phyloP scores from a whole-genome alignment of 2,797 vertebrate species.

The Ibycter americanus region DNA sequence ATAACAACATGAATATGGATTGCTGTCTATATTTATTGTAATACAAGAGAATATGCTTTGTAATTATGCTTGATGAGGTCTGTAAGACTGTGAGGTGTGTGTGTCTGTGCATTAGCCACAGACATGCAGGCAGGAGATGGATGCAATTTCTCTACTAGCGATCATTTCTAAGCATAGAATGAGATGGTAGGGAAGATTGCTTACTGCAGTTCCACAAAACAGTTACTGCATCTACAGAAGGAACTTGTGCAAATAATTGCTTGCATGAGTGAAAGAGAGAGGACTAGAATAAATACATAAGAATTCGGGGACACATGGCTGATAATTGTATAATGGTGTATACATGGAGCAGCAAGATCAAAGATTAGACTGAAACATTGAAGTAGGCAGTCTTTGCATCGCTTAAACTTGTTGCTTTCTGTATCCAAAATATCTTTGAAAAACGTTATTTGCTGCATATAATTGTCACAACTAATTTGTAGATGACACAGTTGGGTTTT shows the following conservation, averaged over 20 bases:
- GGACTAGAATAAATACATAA: background rate
- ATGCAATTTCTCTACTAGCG: background rate
- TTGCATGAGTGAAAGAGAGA: background rate
- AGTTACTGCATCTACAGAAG: background rate
- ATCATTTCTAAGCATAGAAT: background rate
- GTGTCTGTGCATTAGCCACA: background rate
- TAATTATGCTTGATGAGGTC: background rate
- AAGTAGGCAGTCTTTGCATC: background rate
- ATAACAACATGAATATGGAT: background rate
- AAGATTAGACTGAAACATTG: background rate
- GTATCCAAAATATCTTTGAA: background rate
- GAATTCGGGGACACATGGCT: background rate
- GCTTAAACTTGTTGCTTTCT: background rate
- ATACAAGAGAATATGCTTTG: background rate
- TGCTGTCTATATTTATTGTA: background rate
- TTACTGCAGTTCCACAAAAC: background rate
- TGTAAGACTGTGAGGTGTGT: background rate
- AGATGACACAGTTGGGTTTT: conserved; percentile 8
- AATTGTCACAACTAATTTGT: background rate
- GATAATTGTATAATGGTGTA: background rate
- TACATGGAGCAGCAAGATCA: background rate
- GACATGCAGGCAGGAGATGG: background rate
- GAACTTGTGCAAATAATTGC: background rate
- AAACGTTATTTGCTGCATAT: background rate
- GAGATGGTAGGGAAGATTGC: background rate